Base-by-base conservation (phyloP, 2,797 vertebrate genomes). In the Melanotaenia trifasciata region DNA sequence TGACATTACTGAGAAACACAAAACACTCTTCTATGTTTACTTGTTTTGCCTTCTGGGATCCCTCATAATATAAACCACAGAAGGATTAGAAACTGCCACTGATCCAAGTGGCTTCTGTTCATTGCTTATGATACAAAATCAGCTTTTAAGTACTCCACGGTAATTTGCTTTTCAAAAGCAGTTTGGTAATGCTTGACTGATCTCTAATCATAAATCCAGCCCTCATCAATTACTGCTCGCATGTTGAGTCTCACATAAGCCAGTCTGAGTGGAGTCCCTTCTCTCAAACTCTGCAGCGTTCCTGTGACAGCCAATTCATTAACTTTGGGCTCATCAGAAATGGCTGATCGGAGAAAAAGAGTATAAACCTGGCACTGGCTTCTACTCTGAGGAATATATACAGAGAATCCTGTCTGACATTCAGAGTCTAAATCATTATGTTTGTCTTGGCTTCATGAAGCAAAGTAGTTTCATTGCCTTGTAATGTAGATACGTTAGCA, bases 371-470 rank as follows among this genome's bases (percentile, higher is more conserved):
- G 74, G 70, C 64, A 11, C 51, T 64, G 33, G n/a, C 35, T 43
- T 68, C 22, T 59, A n/a, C 32, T 18, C 24, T 54, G 61, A 83
- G 78, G 74, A 90, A 81, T 87, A 81, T 84, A 79, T 57, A 84
- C 88, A 81, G 35, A 60, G 61, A 10, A 64, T 79, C 65, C 72
- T 33, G 16, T 47, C 33, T 79, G 69, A 87, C 65, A 22, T 74
- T 62, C 32, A 64, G 36, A 78, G 64, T 35, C 32, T 66, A 76
- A 70, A 70, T 57, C 24, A 54, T 61, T 50, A 7, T 84, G 81
- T 81, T 74, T 79, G 67, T 84, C 72, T 88, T 86, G 80, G 87
- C 81, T 68, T 64, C 8, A 43, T 62, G 14, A 77, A 58, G 70
- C 9, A 2, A 56, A 66, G 28, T 69, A 22, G 32, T 67, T 81